phyloP scores from a whole-genome alignment of 2,888 invertebrate species.

The Melieria crassipennis region DNA sequence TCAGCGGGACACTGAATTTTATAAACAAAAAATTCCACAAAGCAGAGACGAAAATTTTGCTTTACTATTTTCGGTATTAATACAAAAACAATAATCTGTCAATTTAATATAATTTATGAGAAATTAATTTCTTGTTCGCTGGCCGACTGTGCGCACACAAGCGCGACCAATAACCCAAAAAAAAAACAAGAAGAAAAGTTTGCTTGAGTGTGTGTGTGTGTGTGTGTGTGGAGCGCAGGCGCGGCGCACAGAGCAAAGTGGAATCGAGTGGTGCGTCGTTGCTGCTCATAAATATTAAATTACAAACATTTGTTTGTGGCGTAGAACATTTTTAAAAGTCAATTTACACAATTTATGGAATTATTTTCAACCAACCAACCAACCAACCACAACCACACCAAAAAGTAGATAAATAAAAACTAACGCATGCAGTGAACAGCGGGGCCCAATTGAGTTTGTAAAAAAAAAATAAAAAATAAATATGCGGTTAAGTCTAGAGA shows the following conservation, averaged over 20 bases:
- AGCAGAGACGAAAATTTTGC: slow-evolving; percentile 1
- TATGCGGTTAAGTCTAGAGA: background rate
- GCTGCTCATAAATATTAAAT: slow-evolving; percentile 36
- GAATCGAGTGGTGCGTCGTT: slow-evolving; percentile 6
- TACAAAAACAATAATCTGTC: slow-evolving; percentile 36
- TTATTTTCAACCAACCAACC: slow-evolving; percentile 12
- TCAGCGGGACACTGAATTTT: too few species aligned
- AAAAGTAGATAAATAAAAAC: background rate
- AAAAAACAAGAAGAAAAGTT: slow-evolving; percentile 5
- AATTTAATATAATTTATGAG: slow-evolving; percentile 37
- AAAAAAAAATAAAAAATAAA: slow-evolving; percentile 1
- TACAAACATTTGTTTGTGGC: slow-evolving; percentile 21
- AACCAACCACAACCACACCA: background rate
- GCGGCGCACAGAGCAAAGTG: background rate
- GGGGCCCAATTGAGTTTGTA: background rate
- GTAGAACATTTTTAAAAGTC: slow-evolving; percentile 31
- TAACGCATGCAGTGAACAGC: too few species aligned
- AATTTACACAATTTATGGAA: slow-evolving; percentile 36
- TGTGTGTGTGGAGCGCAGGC: background rate
- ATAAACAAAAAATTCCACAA: background rate
- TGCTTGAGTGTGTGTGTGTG: background rate
- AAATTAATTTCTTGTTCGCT: slow-evolving; percentile 26
- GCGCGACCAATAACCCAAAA: slow-evolving; percentile 14
- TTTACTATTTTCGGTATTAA: slow-evolving; percentile 26
- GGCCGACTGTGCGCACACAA: background rate